Percentiles rank a stretch among this genome's conserved stretches.
These are phyloP conservation scores for Sebastes glaucus DNA, from an alignment of 2,797 vertebrate species.

Conservation along the genomic window DNA sequence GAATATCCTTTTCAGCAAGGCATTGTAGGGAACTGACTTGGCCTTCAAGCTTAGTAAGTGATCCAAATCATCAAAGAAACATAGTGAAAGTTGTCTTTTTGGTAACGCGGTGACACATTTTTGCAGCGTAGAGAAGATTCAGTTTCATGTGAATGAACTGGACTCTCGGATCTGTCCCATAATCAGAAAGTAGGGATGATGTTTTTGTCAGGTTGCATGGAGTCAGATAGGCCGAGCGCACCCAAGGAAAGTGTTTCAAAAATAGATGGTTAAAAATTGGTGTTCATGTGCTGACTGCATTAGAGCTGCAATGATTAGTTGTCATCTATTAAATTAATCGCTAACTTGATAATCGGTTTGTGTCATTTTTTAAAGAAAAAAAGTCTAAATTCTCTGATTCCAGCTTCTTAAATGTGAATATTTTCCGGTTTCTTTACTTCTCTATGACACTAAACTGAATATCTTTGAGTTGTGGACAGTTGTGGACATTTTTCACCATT, in stretches of 20 bases:
- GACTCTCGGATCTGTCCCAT: background rate
- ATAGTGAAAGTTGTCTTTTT: background rate
- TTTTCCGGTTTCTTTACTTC: no score
- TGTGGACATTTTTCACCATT: no score
- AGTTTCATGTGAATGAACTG: background rate
- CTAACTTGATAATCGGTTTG: no score
- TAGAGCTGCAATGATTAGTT: background rate
- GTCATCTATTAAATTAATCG: no score
- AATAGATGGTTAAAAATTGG: background rate
- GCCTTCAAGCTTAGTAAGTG: background rate
- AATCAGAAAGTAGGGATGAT: background rate
- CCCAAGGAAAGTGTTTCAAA: background rate
- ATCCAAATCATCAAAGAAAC: background rate
- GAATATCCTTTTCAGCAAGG: slow-evolving; percentile 9
- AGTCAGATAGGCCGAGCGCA: background rate
- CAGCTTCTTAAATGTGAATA: no score
- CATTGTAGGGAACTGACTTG: background rate
- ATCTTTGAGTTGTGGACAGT: no score
- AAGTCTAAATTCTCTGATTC: no score
- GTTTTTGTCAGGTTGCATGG: background rate
- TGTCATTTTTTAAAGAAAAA: no score
- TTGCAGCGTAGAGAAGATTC: background rate
- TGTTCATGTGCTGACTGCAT: background rate
- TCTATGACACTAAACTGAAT: no score
- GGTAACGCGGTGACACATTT: background rate